Percentiles rank a stretch among this genome's conserved stretches.
These are phyloP conservation scores for Gymnoscelis rufifasciata DNA, from an alignment of 2,888 invertebrate species.

Conservation along the genomic window DNA sequence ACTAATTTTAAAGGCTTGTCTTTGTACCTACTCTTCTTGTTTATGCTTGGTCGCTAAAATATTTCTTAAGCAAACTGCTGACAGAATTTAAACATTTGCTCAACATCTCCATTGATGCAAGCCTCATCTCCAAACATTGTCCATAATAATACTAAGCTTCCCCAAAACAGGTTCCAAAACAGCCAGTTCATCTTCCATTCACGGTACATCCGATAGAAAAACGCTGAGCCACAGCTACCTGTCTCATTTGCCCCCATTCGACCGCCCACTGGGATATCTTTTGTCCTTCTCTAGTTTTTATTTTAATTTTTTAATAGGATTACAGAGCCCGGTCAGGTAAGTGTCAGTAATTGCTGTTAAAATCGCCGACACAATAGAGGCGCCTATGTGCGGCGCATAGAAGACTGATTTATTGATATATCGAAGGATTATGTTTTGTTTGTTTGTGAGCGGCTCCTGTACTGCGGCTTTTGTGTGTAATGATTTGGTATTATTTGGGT, in stretches of 20 bases:
- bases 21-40: not conserved
- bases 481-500: constrained; percentile 2
- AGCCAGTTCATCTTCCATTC: constrained; percentile 27
- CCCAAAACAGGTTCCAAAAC: constrained; percentile 23
- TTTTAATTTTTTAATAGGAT: constrained; percentile 61
- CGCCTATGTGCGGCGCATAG: constrained; percentile 60
- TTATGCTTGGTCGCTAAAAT: not conserved
- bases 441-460: constrained; percentile 62
- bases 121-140: constrained; percentile 4
- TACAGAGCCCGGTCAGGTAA: constrained; percentile 67
- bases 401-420: constrained; percentile 76
- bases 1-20: too few relatives aligned
- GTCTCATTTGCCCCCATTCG: constrained; percentile 42
- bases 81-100: not conserved
- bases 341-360: constrained; percentile 77
- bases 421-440: constrained; percentile 62
- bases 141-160: constrained; percentile 6
- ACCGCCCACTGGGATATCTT: constrained; percentile 53
- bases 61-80: not conserved
- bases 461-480: constrained; percentile 19
- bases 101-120: not conserved
- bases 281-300: constrained; percentile 31
- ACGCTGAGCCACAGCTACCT: constrained; percentile 25
- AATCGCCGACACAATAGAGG: constrained; percentile 69
- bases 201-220: constrained; percentile 21